Base-by-base conservation (phyloP, 92 coral and sea anemone genomes). In the Metridium senile region DNA sequence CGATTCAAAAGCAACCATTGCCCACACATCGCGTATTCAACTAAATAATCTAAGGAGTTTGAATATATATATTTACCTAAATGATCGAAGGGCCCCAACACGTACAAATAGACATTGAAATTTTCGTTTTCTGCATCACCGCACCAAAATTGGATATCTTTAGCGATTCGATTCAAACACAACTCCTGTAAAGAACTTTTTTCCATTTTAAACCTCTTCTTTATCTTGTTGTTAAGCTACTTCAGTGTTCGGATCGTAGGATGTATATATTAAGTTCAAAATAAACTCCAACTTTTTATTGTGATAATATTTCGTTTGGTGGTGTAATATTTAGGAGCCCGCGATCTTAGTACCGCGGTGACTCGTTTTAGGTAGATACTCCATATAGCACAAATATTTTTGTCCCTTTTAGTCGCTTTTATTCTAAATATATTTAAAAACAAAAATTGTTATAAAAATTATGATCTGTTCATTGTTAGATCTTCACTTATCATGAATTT, bases 31-130 rank as follows among this genome's bases (percentile, higher is more conserved):
- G n/a, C n/a, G n/a, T n/a, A n/a, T n/a, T n/a, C n/a, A n/a, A n/a
- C n/a, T n/a, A n/a, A n/a, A n/a, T n/a, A n/a, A n/a, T n/a, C n/a
- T 30, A 22, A 33, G 17, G 35, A 28, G 11, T 59, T 9, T 59
- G 66, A 26, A 18, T 8, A 22, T 16, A 23, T 2, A 22, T 29
- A 46, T 10, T 79, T 52, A 90, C 96, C 84, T 27, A 90, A 78
- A 28, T 81, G 75, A 65, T 90, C 92, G 68, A 90, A 90, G 11
- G 96, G 96, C 54, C 95, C 95, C 34, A 90, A 75, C 21, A 90
- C 27, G 66, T 90, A 90, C 72, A 78, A 70, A 68, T 58, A 90
- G 2, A 64, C 34, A 33, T 68, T 49, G 32, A 70, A 67, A 52
- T 72, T 81, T 10, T 66, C 76, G 13, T 58, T 57, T 19, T 49